phyloP scores from a whole-genome alignment of 1,140 invertebrate genomes.

The Arion vulgaris region DNA sequence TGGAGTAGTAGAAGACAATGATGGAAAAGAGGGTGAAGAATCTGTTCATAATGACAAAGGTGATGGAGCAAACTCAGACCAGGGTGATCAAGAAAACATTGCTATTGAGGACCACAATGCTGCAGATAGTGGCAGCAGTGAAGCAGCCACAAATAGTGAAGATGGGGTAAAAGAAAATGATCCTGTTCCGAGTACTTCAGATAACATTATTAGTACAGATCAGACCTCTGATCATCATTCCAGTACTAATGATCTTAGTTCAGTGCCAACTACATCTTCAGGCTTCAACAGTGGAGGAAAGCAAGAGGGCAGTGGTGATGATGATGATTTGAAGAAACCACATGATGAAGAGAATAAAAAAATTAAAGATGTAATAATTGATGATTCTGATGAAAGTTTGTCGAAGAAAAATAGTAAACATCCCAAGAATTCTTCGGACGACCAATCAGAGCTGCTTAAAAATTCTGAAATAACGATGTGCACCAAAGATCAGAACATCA shows the following conservation, averaged over 20 bases:
- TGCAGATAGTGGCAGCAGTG: neutral
- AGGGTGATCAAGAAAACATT: neutral
- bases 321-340: slow-evolving; percentile 19
- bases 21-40: neutral
- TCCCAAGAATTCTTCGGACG: neutral
- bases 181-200: neutral
- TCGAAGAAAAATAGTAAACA: neutral
- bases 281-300: neutral
- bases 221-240: neutral
- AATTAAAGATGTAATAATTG: neutral
- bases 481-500: neutral
- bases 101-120: neutral
- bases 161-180: neutral
- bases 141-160: neutral
- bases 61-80: neutral
- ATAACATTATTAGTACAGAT: neutral
- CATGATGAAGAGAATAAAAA: slow-evolving; percentile 8
- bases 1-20: neutral
- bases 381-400: neutral
- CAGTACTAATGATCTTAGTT: neutral
- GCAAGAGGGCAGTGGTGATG: slow-evolving; percentile 17
- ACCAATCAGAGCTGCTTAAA: neutral
- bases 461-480: neutral
- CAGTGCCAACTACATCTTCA: neutral
- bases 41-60: neutral